phyloP scores from a whole-genome alignment of 2,113 vertebrate species.

The Pitta sordida region DNA sequence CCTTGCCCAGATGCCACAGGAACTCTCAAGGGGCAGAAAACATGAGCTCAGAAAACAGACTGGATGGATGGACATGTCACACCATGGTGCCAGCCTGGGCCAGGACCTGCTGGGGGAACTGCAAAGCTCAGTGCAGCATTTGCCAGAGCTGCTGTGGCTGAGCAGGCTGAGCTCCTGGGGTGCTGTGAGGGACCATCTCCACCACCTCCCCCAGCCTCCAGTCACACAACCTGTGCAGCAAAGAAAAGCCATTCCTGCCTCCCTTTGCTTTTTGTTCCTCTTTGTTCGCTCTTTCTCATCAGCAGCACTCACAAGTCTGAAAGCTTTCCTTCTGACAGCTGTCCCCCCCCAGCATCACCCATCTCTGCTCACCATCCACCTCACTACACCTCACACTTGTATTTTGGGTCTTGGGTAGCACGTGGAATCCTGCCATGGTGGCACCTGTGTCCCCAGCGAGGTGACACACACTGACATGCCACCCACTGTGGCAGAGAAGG shows the following conservation, averaged over 20 bases:
- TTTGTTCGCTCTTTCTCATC: not conserved
- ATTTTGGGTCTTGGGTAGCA: fast-evolving
- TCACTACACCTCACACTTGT: not conserved
- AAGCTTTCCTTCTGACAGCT: not conserved
- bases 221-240: not conserved
- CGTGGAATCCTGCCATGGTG: fast-evolving
- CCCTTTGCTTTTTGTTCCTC: not conserved
- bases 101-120: not conserved
- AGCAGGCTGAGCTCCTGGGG: fast-evolving
- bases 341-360: not conserved
- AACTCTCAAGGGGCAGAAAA: not conserved
- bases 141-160: not conserved
- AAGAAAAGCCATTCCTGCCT: not conserved
- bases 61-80: not conserved
- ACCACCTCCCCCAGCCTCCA: not conserved
- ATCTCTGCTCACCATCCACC: not conserved
- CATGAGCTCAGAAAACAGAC: not conserved
- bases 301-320: not conserved
- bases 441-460: not conserved
- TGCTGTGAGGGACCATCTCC: not conserved
- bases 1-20: not conserved
- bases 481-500: not conserved
- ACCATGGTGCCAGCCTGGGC: fast-evolving
- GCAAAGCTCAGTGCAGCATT: not conserved
- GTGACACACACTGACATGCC: not conserved